These are phyloP conservation scores for Hepsetus odoe DNA, from an alignment of 2,113 vertebrate species.

Conservation along the genomic window DNA sequence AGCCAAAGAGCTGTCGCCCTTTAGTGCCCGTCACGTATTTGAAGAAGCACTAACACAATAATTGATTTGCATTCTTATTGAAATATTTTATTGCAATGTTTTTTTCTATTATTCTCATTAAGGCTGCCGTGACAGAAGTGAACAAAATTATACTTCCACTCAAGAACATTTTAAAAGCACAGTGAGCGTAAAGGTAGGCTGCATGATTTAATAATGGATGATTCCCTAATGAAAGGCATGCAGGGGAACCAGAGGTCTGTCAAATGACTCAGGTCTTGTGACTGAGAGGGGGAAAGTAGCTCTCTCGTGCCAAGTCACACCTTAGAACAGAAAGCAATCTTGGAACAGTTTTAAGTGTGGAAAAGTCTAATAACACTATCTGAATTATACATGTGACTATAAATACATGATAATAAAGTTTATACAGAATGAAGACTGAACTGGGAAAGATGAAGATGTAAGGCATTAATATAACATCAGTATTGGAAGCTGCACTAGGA, in stretches of 20 bases:
- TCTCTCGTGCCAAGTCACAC: not conserved
- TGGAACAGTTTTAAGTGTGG: too few relatives aligned
- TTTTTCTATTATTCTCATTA: too few relatives aligned
- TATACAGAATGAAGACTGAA: too few relatives aligned
- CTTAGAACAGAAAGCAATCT: not conserved
- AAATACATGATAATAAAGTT: too few relatives aligned
- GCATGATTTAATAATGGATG: constrained; percentile 57
- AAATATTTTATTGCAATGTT: not conserved
- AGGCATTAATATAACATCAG: not conserved
- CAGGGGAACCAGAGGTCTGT: constrained; percentile 54
- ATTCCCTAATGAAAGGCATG: constrained; percentile 64
- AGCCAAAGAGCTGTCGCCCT: not conserved
- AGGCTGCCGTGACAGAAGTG: too few relatives aligned
- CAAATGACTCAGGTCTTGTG: constrained; percentile 67
- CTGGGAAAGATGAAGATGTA: too few relatives aligned
- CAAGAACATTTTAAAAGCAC: not conserved
- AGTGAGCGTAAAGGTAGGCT: constrained; percentile 7
- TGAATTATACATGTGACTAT: too few relatives aligned
- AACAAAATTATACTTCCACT: too few relatives aligned
- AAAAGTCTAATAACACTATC: too few relatives aligned
- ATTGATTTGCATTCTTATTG: too few relatives aligned
- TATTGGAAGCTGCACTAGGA: not conserved
- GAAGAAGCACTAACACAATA: not conserved
- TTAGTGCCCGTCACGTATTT: not conserved
- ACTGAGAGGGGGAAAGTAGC: not conserved